A percentile compares a stretch with the other conserved stretches of the same genome.
These are phyloP conservation scores for Heterotilapia buettikoferi DNA, from an alignment of 2,113 vertebrate species.

Conservation along the genomic window DNA sequence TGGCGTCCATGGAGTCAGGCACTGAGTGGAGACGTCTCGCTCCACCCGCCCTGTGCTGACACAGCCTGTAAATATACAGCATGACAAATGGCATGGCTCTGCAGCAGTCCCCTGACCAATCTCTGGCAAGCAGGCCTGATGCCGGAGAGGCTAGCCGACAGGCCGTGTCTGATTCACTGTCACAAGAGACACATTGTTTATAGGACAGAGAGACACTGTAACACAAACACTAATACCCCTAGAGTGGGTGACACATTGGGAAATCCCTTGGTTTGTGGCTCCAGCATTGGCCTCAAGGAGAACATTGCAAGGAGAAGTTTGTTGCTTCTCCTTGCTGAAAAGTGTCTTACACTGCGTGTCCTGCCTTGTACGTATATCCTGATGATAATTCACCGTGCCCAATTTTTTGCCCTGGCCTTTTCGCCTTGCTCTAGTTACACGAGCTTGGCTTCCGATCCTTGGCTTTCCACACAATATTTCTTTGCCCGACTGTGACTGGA, in stretches of 20 bases:
- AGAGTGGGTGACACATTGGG: constrained; percentile 54
- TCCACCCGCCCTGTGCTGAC: constrained; percentile 54
- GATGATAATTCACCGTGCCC: constrained; percentile 18
- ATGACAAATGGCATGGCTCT: constrained; percentile 64
- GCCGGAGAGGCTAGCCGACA: constrained; percentile 54
- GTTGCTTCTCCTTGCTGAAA: constrained; percentile 1
- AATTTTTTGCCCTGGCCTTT: constrained; percentile 6
- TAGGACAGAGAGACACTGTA: constrained; percentile 61
- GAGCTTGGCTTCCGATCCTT: background rate
- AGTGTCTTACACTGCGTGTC: background rate
- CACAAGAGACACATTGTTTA: constrained; percentile 67
- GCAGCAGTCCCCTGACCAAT: constrained; percentile 50
- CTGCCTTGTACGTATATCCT: background rate
- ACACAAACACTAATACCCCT: constrained; percentile 63
- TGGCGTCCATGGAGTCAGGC: constrained; percentile 61
- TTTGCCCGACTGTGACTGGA: background rate
- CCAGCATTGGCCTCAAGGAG: constrained; percentile 21
- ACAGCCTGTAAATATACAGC: constrained; percentile 67
- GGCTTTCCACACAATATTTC: constrained; percentile 21
- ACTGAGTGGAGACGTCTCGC: constrained; percentile 61
- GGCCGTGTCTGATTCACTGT: constrained; percentile 60
- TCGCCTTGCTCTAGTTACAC: constrained; percentile 11
- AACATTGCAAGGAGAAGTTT: background rate
- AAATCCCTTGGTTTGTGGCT: constrained; percentile 53
- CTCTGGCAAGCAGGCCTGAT: constrained; percentile 49